Evolutionary conservation across 2,797 vertebrate genomes (phyloP).

Genomic region (Sylvilagus floridanus): DNA sequence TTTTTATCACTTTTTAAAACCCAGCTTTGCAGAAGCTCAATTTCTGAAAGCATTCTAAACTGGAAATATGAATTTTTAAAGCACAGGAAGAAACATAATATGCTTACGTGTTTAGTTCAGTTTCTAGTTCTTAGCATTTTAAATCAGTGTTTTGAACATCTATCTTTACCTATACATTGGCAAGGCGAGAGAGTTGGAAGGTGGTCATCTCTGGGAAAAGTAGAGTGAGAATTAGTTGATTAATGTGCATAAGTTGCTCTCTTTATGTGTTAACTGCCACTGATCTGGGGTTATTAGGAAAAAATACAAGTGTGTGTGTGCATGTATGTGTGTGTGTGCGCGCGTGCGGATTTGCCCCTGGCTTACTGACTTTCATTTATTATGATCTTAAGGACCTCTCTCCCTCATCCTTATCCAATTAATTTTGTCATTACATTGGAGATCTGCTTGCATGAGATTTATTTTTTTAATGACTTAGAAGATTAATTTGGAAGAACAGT

Average conservation of each 20-base stretch:
- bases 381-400: constrained; percentile 31
- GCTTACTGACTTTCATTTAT: constrained; percentile 45
- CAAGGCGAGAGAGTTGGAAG: background rate
- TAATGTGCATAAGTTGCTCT: background rate
- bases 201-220: background rate
- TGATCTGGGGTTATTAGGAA: background rate
- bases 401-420: constrained; percentile 67
- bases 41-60: constrained; percentile 25
- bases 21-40: background rate
- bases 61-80: constrained; percentile 19
- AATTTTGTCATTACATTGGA: constrained; percentile 73
- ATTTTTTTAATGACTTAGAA: constrained; percentile 75
- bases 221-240: constrained; percentile 31
- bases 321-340: too few species aligned
- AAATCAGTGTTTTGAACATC: background rate
- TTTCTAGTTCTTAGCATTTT: background rate
- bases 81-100: background rate
- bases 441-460: constrained; percentile 67
- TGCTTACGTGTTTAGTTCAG: background rate
- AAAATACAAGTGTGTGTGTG: background rate
- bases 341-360: background rate
- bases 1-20: constrained; percentile 37
- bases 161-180: background rate
- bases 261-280: background rate
- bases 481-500: constrained; percentile 73